These are phyloP conservation scores for Acanthosoma haemorrhoidale DNA, from an alignment of 2,888 invertebrate genomes.

Conservation along the genomic window DNA sequence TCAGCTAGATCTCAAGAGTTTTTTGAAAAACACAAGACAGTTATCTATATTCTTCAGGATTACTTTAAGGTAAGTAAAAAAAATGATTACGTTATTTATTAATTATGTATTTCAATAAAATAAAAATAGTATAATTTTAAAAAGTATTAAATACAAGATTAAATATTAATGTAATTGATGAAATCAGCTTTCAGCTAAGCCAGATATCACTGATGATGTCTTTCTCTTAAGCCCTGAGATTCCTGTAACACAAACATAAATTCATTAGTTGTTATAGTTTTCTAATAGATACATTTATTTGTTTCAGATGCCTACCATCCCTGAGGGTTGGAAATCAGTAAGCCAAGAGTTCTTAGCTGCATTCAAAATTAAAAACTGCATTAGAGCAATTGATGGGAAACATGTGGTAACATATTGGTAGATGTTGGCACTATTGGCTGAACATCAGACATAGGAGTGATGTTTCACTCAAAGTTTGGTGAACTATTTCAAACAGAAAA, in stretches of 20 bases:
- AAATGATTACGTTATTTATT: background rate
- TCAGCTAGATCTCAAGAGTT: conserved; percentile 2
- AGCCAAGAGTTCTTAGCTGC: background rate
- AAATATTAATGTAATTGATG: background rate
- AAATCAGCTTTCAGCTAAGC: background rate
- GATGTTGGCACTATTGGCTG: conserved; percentile 4
- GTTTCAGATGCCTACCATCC: conserved; percentile 4
- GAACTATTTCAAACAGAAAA: background rate
- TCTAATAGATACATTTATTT: background rate
- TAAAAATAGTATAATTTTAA: background rate
- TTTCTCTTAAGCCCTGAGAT: no score
- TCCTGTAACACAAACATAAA: background rate
- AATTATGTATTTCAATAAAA: background rate
- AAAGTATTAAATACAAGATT: background rate
- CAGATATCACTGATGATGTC: background rate
- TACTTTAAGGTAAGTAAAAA: conserved; percentile 11
- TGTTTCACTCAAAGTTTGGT: conserved; percentile 16
- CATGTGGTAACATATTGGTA: no score
- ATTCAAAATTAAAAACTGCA: no score
- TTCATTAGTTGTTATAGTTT: background rate
- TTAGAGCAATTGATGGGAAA: conserved; percentile 9
- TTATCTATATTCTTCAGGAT: conserved; percentile 30
- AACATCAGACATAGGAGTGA: background rate
- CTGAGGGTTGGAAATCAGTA: background rate
- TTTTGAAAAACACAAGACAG: conserved; percentile 34